Evolutionary conservation across 2,888 invertebrate genomes (phyloP).

Genomic region (Drosophila ezoana): DNA sequence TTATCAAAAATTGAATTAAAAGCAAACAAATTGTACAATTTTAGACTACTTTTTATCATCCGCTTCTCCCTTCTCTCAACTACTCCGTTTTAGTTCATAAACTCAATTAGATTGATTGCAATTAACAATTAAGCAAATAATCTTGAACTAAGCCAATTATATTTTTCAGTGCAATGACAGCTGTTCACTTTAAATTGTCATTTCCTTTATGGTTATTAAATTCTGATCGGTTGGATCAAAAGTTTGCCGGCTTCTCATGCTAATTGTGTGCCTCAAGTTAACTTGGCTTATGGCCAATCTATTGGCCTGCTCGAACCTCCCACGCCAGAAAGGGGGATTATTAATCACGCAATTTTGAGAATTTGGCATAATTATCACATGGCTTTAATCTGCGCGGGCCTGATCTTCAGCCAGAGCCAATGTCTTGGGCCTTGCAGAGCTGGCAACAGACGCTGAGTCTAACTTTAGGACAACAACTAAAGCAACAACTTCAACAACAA

Average conservation of each 20-base stretch:
- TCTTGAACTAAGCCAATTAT: slow-evolving; percentile 5
- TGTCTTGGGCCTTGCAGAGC: slow-evolving; percentile 4
- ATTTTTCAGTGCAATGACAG: slow-evolving; percentile 17
- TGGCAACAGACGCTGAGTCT: slow-evolving; percentile 50
- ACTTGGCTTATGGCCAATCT: neutral
- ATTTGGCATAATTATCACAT: slow-evolving; percentile 25
- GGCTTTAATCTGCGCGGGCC: slow-evolving; percentile 14
- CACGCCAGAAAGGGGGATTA: slow-evolving; percentile 5
- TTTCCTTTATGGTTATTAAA: slow-evolving; percentile 25
- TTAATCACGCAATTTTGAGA: slow-evolving; percentile 20
- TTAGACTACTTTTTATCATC: too few species aligned
- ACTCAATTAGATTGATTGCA: neutral
- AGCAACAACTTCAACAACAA: slow-evolving; percentile 34
- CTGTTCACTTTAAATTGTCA: slow-evolving; percentile 18
- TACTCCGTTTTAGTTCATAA: neutral
- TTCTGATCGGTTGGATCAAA: slow-evolving; percentile 2
- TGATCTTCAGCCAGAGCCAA: slow-evolving; percentile 10
- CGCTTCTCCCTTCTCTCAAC: too few species aligned
- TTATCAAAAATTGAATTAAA: too few species aligned
- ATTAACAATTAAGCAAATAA: neutral
- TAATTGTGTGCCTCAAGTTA: slow-evolving; percentile 11
- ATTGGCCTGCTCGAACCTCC: slow-evolving; percentile 14
- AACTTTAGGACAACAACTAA: slow-evolving; percentile 35
- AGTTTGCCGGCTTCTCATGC: slow-evolving; percentile 14
- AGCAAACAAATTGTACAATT: too few species aligned